Evolutionary conservation across 2,888 invertebrate genomes (phyloP).

Genomic region (Chrysolina haemoptera): DNA sequence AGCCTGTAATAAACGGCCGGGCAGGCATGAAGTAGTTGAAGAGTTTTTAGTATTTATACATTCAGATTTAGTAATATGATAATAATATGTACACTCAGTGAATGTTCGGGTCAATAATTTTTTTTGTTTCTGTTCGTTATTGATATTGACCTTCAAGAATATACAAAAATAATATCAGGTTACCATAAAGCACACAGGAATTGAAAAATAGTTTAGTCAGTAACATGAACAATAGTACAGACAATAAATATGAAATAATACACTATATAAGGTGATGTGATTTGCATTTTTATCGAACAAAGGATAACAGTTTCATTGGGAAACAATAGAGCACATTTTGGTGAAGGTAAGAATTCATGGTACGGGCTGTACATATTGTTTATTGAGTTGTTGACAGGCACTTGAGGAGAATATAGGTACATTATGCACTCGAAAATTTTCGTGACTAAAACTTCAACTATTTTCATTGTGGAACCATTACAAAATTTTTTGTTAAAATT

Average conservation of each 20-base stretch:
- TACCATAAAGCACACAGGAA: too few species aligned
- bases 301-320: slow-evolving; percentile 10
- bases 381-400: neutral
- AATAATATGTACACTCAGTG: too few species aligned
- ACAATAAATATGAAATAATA: slow-evolving; percentile 12
- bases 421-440: neutral
- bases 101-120: neutral
- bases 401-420: slow-evolving; percentile 7
- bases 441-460: too few species aligned
- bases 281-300: slow-evolving; percentile 31
- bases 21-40: too few species aligned
- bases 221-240: slow-evolving; percentile 9
- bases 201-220: slow-evolving; percentile 10
- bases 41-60: too few species aligned
- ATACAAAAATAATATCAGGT: neutral
- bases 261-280: slow-evolving; percentile 21
- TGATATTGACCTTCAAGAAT: neutral
- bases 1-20: too few species aligned
- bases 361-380: neutral
- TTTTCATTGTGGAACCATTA: too few species aligned
- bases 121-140: neutral
- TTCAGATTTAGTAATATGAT: too few species aligned
- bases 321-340: slow-evolving; percentile 27
- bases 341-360: slow-evolving; percentile 18
- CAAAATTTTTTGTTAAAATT: too few species aligned